Percentiles rank a stretch among this genome's conserved stretches.
These are phyloP conservation scores for Brienomyrus longianalis DNA, from an alignment of 2,113 vertebrate species.

Conservation along the genomic window DNA sequence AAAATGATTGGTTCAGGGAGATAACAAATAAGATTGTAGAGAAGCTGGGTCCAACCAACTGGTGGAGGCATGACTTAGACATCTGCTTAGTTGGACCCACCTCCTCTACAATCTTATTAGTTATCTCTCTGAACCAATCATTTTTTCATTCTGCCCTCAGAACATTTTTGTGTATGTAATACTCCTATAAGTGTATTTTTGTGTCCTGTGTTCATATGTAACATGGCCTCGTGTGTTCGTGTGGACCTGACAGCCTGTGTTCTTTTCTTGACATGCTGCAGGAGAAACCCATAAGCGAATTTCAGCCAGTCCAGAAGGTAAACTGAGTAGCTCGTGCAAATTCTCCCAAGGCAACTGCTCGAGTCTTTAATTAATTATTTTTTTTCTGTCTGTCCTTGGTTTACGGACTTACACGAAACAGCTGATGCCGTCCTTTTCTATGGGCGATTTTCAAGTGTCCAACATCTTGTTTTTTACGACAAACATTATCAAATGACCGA, in stretches of 20 bases:
- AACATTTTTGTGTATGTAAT: background rate
- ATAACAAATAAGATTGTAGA: too few species aligned
- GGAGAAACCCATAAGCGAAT: slow-evolving; percentile 55
- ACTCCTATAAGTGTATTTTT: background rate
- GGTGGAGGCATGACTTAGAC: too few species aligned
- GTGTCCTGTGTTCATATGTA: background rate
- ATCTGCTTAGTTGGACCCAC: too few species aligned
- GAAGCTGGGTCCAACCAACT: too few species aligned
- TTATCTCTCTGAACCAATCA: too few species aligned
- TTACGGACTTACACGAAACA: background rate
- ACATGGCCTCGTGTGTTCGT: background rate
- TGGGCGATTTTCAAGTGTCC: background rate
- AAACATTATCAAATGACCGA: background rate
- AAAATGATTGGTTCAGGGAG: too few species aligned
- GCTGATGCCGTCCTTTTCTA: background rate
- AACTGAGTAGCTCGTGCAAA: slow-evolving; percentile 1
- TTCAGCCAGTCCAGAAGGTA: slow-evolving; percentile 62
- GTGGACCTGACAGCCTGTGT: slow-evolving; percentile 9
- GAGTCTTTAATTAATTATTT: background rate
- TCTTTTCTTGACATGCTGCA: slow-evolving; percentile 36
- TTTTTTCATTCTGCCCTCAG: too few species aligned
- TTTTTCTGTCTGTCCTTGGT: background rate
- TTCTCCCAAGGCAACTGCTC: background rate
- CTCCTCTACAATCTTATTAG: too few species aligned
- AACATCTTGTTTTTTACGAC: background rate